Percentiles rank a stretch among this genome's conserved stretches.
phyloP scores from a whole-genome alignment of 2,113 vertebrate genomes.

The Malurus elegans region DNA sequence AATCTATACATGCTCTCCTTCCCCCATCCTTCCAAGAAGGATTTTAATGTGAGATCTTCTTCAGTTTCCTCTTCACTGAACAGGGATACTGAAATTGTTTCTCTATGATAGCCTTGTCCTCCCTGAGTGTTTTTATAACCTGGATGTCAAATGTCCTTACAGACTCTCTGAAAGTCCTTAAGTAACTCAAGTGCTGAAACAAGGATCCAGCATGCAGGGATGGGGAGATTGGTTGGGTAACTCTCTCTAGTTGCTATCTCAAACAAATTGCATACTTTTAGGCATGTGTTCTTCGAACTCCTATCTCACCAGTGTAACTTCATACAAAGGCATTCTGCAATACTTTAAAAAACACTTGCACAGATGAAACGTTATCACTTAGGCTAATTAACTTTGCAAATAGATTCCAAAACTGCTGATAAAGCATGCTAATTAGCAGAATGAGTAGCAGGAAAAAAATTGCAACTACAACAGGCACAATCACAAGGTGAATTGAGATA shows the following conservation, averaged over 20 bases:
- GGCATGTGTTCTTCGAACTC: not conserved
- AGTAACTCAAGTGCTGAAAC: not conserved
- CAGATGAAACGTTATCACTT: not conserved
- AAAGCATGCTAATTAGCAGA: not conserved
- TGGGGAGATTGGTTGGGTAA: not conserved
- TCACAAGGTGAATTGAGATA: not conserved
- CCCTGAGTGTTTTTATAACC: not conserved
- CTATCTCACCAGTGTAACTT: not conserved
- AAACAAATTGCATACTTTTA: not conserved
- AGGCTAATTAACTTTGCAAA: not conserved
- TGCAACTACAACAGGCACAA: not conserved
- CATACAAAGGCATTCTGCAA: not conserved
- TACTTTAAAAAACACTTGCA: not conserved
- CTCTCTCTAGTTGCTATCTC: not conserved
- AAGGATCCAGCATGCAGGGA: not conserved
- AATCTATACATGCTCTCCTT: not conserved
- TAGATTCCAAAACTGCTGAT: not conserved
- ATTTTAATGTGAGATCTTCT: not conserved
- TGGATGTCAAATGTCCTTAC: not conserved
- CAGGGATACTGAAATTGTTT: not conserved
- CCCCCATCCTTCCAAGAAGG: not conserved
- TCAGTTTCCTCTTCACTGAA: not conserved
- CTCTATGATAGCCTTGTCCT: not conserved
- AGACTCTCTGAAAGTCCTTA: not conserved
- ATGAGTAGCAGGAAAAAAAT: not conserved